These are phyloP conservation scores for Phragmatobia fuliginosa DNA, from an alignment of 2,888 invertebrate species.

Conservation along the genomic window DNA sequence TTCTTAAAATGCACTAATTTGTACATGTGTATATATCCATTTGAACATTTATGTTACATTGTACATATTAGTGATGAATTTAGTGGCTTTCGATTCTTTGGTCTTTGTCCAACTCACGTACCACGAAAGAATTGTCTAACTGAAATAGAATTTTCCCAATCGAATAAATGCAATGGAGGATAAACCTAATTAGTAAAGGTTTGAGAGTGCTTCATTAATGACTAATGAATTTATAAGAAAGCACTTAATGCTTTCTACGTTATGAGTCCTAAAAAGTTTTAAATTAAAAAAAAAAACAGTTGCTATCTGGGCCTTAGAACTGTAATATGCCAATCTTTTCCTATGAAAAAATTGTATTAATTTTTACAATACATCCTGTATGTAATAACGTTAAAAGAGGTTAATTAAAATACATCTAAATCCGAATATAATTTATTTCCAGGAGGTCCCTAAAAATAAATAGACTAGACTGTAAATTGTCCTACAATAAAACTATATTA, in stretches of 20 bases:
- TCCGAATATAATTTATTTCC: background rate
- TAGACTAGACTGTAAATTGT: background rate
- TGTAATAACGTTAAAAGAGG: background rate
- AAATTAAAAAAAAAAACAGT: background rate
- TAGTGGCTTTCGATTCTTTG: conserved; percentile 20
- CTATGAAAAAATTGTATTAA: background rate
- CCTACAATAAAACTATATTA: background rate
- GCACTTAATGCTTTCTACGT: too few species aligned
- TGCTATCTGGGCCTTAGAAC: background rate
- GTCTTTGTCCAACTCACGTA: conserved; percentile 26
- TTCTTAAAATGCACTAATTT: background rate
- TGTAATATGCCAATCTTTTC: background rate
- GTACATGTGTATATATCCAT: background rate
- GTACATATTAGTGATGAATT: conserved; percentile 18
- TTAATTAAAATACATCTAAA: background rate
- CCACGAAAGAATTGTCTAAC: conserved; percentile 11
- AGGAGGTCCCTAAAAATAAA: too few species aligned
- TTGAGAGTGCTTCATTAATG: background rate
- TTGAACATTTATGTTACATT: conserved; percentile 9
- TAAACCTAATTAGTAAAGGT: background rate
- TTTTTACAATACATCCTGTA: background rate
- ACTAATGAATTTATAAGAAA: background rate
- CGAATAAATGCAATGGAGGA: background rate
- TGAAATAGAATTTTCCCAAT: conserved; percentile 18
- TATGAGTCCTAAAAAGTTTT: too few species aligned